phyloP scores from a whole-genome alignment of 2,888 invertebrate species.

The Piscicola geometra region DNA sequence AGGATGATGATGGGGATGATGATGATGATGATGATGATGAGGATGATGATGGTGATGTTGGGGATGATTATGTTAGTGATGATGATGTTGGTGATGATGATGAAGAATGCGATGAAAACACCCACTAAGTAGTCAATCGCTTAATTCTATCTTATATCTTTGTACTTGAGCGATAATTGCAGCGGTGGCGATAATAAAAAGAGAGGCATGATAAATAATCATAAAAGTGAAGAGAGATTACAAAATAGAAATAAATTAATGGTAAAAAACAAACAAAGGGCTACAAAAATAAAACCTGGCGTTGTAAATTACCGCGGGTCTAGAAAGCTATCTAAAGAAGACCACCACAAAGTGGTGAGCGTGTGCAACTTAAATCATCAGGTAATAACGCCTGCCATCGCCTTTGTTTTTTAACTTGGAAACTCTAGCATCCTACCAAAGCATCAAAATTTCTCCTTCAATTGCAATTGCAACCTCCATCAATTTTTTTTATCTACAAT shows the following conservation, averaged over 20 bases:
- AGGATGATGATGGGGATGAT: conserved; percentile 11
- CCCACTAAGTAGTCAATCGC: background rate
- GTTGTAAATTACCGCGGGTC: too few relatives aligned
- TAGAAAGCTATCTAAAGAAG: too few relatives aligned
- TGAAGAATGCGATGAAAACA: background rate
- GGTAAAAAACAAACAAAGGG: background rate
- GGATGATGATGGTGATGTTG: background rate
- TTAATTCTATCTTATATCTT: conserved; percentile 12
- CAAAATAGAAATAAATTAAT: background rate
- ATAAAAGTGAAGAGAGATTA: conserved; percentile 9
- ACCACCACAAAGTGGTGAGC: too few relatives aligned
- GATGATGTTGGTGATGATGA: conserved; percentile 1
- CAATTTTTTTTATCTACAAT: too few relatives aligned
- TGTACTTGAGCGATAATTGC: background rate
- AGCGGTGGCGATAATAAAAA: background rate
- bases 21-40: background rate
- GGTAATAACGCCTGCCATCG: too few relatives aligned
- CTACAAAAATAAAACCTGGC: too few relatives aligned
- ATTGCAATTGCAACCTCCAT: too few relatives aligned
- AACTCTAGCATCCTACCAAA: too few relatives aligned
- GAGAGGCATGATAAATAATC: background rate
- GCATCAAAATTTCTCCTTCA: too few relatives aligned
- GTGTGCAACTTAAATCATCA: too few relatives aligned
- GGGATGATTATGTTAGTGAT: conserved; percentile 23
- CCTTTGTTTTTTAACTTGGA: too few relatives aligned